phyloP scores from a whole-genome alignment of 1,140 invertebrate species.

The Drosophila nigromelanica region DNA sequence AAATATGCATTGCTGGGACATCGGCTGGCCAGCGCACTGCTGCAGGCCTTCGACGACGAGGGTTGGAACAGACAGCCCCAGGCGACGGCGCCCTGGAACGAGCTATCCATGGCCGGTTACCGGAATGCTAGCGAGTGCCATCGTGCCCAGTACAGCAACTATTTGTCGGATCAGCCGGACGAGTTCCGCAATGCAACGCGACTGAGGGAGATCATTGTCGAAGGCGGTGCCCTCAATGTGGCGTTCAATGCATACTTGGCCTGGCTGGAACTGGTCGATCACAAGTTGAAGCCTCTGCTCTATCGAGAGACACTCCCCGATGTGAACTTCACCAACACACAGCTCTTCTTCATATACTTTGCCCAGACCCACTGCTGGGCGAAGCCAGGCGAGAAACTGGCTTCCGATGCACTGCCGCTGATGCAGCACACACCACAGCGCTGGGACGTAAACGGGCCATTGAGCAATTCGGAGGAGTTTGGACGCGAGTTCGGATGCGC shows the following conservation, averaged over 20 bases:
- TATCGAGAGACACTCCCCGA: slow-evolving; percentile 61
- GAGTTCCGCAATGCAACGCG: slow-evolving; percentile 88
- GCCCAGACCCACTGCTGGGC: slow-evolving; percentile 85
- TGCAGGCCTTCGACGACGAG: slow-evolving; percentile 98
- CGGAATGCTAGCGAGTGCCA: slow-evolving; percentile 95
- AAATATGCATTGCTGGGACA: slow-evolving; percentile 98
- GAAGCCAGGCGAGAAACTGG: slow-evolving; percentile 22
- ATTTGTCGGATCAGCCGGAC: slow-evolving; percentile 57
- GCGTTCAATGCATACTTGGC: slow-evolving; percentile 86
- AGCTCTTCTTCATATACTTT: slow-evolving; percentile 90
- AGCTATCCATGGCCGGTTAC: slow-evolving; percentile 94
- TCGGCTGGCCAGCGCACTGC: slow-evolving; percentile 96
- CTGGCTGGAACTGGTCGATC: slow-evolving; percentile 66
- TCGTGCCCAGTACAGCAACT: slow-evolving; percentile 92
- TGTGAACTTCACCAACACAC: slow-evolving; percentile 83
- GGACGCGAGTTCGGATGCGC: slow-evolving; percentile 66
- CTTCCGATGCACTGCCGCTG: slow-evolving; percentile 58
- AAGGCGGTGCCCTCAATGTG: slow-evolving; percentile 86
- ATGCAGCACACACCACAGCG: slow-evolving; percentile 63
- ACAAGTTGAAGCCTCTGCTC: slow-evolving; percentile 28
- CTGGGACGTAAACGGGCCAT: slow-evolving; percentile 70
- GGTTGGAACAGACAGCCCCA: slow-evolving; percentile 89
- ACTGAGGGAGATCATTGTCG: slow-evolving; percentile 90
- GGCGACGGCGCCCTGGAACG: slow-evolving; percentile 93
- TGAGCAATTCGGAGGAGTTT: slow-evolving; percentile 70